Conservation (phyloP, 2,797 vertebrate species). For the Ambastaia sidthimunki region DNA sequence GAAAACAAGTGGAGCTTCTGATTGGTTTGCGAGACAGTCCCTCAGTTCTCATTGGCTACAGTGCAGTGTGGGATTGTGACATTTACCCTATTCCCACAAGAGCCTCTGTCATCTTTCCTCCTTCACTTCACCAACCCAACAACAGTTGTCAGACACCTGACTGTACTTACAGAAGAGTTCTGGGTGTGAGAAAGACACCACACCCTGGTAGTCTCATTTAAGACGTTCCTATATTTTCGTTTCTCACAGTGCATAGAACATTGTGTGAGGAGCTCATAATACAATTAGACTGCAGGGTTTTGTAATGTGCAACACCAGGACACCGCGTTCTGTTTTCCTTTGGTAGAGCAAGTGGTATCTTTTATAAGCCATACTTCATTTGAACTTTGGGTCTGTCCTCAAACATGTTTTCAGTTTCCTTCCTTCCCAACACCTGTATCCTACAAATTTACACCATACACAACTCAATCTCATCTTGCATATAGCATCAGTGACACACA, state of each 20-base stretch:
- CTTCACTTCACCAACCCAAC: constrained; percentile 77
- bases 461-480: constrained; percentile 77
- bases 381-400: not conserved
- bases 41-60: constrained; percentile 62
- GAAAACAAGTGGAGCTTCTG: constrained; percentile 59
- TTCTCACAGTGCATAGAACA: constrained; percentile 27
- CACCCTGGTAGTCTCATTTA: constrained; percentile 59
- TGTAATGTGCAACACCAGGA: not conserved
- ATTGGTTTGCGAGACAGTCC: constrained; percentile 63
- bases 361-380: not conserved
- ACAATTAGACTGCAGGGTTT: not conserved
- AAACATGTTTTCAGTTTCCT: not conserved
- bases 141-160: constrained; percentile 74
- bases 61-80: constrained; percentile 80
- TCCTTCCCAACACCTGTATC: constrained; percentile 57
- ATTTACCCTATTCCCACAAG: constrained; percentile 81
- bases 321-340: not conserved
- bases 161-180: constrained; percentile 59
- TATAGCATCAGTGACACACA: constrained; percentile 67
- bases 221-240: constrained; percentile 16
- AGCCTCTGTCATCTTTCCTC: constrained; percentile 67
- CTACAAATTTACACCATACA: constrained; percentile 64
- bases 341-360: not conserved
- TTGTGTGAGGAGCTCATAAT: not conserved
- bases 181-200: constrained; percentile 70